These are phyloP conservation scores for Drosophila neonasuta DNA, from an alignment of 2,888 invertebrate genomes.

Conservation along the genomic window DNA sequence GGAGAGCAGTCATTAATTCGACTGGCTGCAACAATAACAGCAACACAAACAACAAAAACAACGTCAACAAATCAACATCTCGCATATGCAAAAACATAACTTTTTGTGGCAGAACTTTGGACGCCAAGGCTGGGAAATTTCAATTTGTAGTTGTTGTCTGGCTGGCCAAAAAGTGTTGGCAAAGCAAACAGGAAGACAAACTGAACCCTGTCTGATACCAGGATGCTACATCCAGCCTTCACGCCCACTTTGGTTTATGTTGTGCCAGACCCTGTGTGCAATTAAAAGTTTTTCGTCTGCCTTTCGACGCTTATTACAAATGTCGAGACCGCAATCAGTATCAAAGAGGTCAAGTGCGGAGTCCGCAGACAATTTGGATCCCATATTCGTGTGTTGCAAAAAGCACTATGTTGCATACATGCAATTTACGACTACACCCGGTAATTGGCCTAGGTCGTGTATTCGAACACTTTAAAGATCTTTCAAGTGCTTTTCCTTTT, in stretches of 20 bases:
- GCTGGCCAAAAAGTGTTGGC: slow-evolving; percentile 28
- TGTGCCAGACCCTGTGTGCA: slow-evolving; percentile 49
- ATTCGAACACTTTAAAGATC: slow-evolving; percentile 29
- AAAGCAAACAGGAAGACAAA: slow-evolving; percentile 40
- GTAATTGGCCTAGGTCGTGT: slow-evolving; percentile 59
- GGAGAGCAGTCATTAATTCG: slow-evolving; percentile 35
- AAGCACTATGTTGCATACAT: slow-evolving; percentile 31
- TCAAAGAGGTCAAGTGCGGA: slow-evolving; percentile 66
- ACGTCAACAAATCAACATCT: slow-evolving; percentile 11
- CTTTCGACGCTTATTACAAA: slow-evolving; percentile 65
- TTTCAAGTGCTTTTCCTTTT: slow-evolving; percentile 5
- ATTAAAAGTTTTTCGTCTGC: slow-evolving; percentile 68
- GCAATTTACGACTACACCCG: slow-evolving; percentile 51
- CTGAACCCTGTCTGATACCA: slow-evolving; percentile 28
- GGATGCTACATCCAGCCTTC: slow-evolving; percentile 3
- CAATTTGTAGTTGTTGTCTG: slow-evolving; percentile 58
- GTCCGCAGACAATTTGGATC: slow-evolving; percentile 29
- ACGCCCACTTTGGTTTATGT: slow-evolving; percentile 30
- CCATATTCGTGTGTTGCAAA: slow-evolving; percentile 11
- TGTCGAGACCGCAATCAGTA: slow-evolving; percentile 67
- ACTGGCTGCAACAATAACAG: slow-evolving; percentile 21
- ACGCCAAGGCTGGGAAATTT: slow-evolving; percentile 50
- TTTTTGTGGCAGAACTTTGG: slow-evolving; percentile 53
- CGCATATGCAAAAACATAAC: slow-evolving; percentile 45
- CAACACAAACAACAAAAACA: slow-evolving; percentile 19